A percentile compares a stretch with the other conserved stretches of the same genome.
These are phyloP conservation scores for Drosophila flavopinicola DNA, from an alignment of 2,888 invertebrate species.

Conservation along the genomic window DNA sequence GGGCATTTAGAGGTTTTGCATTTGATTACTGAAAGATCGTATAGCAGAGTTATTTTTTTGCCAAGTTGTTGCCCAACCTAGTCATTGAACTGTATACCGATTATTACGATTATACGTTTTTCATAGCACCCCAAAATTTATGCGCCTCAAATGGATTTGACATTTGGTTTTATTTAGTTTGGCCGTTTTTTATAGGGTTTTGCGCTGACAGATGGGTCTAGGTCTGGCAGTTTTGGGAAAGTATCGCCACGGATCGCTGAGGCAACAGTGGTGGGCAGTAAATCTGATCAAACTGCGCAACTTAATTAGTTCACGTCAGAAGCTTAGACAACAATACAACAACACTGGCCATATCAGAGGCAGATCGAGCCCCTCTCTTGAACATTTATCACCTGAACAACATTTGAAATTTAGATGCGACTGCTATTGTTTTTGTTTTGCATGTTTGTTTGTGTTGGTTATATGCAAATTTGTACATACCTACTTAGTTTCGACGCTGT, in stretches of 20 bases:
- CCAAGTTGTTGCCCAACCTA: slow-evolving; percentile 23
- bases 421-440: slow-evolving; percentile 10
- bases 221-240: slow-evolving; percentile 50
- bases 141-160: slow-evolving; percentile 53
- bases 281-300: slow-evolving; percentile 64
- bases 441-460: slow-evolving; percentile 17
- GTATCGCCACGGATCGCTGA: slow-evolving; percentile 47
- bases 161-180: slow-evolving; percentile 45
- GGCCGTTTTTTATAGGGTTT: slow-evolving; percentile 3
- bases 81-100: slow-evolving; percentile 41
- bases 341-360: not conserved
- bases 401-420: slow-evolving; percentile 54
- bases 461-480: slow-evolving; percentile 50
- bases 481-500: slow-evolving; percentile 18
- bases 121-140: slow-evolving; percentile 38
- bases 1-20: slow-evolving; percentile 3
- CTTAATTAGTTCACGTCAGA: slow-evolving; percentile 71
- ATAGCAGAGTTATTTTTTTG: slow-evolving; percentile 3
- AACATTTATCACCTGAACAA: slow-evolving; percentile 61
- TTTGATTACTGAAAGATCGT: not conserved
- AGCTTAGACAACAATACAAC: slow-evolving; percentile 35
- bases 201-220: slow-evolving; percentile 19
- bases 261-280: slow-evolving; percentile 51
- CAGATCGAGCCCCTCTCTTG: slow-evolving; percentile 33
- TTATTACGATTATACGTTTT: slow-evolving; percentile 31